These are phyloP conservation scores for Channa argus DNA, from an alignment of 2,113 vertebrate species.

Conservation along the genomic window DNA sequence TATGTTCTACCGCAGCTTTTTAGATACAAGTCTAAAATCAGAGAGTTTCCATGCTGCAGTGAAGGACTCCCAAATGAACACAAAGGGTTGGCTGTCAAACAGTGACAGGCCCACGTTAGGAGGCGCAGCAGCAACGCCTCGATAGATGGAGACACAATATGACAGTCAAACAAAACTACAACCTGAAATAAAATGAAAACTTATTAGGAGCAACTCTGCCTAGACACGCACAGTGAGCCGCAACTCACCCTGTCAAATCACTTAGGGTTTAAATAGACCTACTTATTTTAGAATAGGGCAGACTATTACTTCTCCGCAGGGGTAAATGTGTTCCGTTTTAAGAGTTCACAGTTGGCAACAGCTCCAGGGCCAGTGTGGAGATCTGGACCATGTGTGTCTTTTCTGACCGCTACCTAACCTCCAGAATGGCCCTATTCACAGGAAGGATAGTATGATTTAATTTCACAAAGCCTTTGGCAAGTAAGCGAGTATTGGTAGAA, in stretches of 20 bases:
- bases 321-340: conserved; percentile 39
- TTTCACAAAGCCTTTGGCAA: conserved; percentile 29
- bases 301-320: conserved; percentile 38
- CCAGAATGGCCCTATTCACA: conserved; percentile 16
- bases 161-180: conserved; percentile 63
- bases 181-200: conserved; percentile 58
- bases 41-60: conserved; percentile 37
- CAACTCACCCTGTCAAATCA: conserved; percentile 16
- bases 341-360: conserved; percentile 46
- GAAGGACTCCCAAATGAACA: conserved; percentile 47
- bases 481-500: conserved; percentile 10
- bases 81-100: conserved; percentile 60
- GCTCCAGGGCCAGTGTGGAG: conserved; percentile 14
- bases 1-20: conserved; percentile 44
- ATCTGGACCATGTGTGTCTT: conserved; percentile 24
- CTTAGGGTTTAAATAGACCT: conserved; percentile 38
- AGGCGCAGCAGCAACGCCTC: conserved; percentile 45
- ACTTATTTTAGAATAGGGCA: conserved; percentile 34
- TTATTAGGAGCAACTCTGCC: conserved; percentile 30
- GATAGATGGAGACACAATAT: conserved; percentile 45
- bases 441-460: conserved; percentile 31
- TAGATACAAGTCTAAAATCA: conserved; percentile 25
- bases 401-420: conserved; percentile 54
- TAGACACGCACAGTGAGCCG: not conserved
- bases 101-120: conserved; percentile 51